phyloP scores from a whole-genome alignment of 2,888 invertebrate species.

The Euphydryas editha region DNA sequence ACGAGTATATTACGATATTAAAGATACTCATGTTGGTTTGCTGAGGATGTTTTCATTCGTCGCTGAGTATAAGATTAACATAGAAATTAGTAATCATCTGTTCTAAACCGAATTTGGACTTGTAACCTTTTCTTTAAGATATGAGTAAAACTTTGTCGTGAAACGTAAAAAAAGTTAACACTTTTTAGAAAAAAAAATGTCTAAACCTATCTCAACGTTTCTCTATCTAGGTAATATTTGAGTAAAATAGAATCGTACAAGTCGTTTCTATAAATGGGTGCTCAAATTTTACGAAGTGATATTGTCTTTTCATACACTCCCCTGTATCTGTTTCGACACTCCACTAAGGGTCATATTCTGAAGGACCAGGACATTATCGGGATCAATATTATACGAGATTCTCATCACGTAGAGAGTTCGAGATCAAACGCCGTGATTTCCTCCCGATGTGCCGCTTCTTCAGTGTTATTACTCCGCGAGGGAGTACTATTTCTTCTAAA shows the following conservation, averaged over 20 bases:
- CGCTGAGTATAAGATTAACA: too few relatives aligned
- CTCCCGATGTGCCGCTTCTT: constrained; percentile 46
- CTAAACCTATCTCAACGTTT: not conserved
- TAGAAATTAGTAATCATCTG: too few relatives aligned
- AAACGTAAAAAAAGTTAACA: not conserved
- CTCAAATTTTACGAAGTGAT: constrained; percentile 27
- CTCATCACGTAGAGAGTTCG: constrained; percentile 48
- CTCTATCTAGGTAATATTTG: not conserved
- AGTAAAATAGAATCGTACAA: constrained; percentile 1
- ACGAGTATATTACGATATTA: too few relatives aligned
- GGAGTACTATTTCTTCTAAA: constrained; percentile 41
- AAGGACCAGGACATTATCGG: constrained; percentile 37
- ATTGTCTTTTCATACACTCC: constrained; percentile 16
- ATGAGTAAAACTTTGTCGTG: too few relatives aligned
- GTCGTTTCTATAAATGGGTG: constrained; percentile 18
- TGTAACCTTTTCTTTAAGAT: too few relatives aligned
- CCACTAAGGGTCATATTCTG: constrained; percentile 32
- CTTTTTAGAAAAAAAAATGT: not conserved
- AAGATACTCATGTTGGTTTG: too few relatives aligned
- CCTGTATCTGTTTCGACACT: constrained; percentile 22
- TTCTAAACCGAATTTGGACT: too few relatives aligned
- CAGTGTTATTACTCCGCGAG: constrained; percentile 46
- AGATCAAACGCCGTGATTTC: constrained; percentile 55
- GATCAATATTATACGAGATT: constrained; percentile 43
- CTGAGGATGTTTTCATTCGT: too few relatives aligned